These are phyloP conservation scores for Peromyscus leucopus DNA, from an alignment of 2,113 vertebrate species.

Conservation along the genomic window DNA sequence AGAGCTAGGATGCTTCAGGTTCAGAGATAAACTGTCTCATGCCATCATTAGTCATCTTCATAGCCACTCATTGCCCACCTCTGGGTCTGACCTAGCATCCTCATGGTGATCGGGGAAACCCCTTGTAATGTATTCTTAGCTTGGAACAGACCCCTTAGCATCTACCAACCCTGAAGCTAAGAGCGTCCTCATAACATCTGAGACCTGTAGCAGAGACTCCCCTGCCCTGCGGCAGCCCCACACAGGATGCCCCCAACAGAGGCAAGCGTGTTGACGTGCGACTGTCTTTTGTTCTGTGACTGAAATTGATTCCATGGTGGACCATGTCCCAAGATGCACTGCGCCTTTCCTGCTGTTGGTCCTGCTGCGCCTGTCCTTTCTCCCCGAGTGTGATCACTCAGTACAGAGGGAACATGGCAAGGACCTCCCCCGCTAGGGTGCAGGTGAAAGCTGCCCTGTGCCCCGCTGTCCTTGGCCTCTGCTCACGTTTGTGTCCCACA, in stretches of 20 bases:
- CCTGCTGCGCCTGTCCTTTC: too few species aligned
- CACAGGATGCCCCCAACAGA: background rate
- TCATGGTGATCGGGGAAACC: background rate
- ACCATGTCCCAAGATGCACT: background rate
- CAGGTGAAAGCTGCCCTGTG: too few species aligned
- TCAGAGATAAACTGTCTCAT: background rate
- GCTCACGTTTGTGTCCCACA: background rate
- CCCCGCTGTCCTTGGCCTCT: background rate
- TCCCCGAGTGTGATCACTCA: too few species aligned
- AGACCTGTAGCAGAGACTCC: background rate
- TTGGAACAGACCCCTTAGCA: background rate
- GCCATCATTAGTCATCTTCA: background rate
- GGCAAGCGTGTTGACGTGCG: background rate
- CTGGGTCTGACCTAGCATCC: background rate
- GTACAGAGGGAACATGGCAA: background rate
- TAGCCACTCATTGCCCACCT: too few species aligned
- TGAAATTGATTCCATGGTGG: background rate
- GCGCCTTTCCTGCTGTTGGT: background rate
- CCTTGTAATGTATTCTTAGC: background rate
- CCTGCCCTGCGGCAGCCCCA: background rate
- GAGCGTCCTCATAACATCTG: background rate
- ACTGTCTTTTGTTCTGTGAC: background rate
- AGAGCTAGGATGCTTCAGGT: background rate
- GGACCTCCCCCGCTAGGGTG: rapidly evolving
- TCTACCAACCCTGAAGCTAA: background rate